Percentiles rank a stretch among this genome's conserved stretches.
Conservation (phyloP, 2,797 vertebrate genomes). For the Enteromius fasciolatus region DNA sequence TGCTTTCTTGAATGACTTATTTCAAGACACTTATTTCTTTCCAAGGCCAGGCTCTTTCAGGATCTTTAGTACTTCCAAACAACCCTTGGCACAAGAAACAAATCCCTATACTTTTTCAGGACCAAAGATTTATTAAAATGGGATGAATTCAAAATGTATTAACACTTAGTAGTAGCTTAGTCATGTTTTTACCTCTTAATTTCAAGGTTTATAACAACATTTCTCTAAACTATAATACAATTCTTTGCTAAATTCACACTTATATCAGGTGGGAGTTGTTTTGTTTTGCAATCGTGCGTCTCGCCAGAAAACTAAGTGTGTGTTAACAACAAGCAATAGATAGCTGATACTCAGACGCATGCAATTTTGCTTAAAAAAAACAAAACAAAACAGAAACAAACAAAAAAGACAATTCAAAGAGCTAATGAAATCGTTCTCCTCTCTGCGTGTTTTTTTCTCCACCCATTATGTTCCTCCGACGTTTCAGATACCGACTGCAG, state of each 20-base stretch:
- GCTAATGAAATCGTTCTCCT: slow-evolving; percentile 54
- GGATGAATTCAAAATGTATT: background rate
- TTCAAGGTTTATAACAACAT: background rate
- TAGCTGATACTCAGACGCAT: slow-evolving; percentile 43
- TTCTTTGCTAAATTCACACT: background rate
- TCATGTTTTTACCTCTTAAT: background rate
- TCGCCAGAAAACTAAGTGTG: slow-evolving; percentile 20
- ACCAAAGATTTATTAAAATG: background rate
- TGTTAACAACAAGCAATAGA: slow-evolving; percentile 29
- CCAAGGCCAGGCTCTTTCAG: background rate
- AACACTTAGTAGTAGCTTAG: background rate
- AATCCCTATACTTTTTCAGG: background rate
- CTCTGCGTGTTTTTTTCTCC: slow-evolving; percentile 5
- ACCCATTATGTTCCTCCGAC: background rate
- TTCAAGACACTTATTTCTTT: slow-evolving; percentile 9
- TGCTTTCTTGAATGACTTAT: slow-evolving; percentile 14
- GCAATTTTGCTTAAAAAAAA: background rate
- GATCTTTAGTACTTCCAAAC: slow-evolving; percentile 3
- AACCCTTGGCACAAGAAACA: background rate
- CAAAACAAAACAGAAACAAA: background rate
- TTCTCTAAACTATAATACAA: background rate
- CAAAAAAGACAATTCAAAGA: slow-evolving; percentile 24
- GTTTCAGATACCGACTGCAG: slow-evolving; percentile 18
- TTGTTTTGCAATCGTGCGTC: background rate
- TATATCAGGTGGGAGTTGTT: background rate